Evolutionary conservation across 64 coral and sea anemone species (phyloP).

Genomic region (Pocillopora damicornis): DNA sequence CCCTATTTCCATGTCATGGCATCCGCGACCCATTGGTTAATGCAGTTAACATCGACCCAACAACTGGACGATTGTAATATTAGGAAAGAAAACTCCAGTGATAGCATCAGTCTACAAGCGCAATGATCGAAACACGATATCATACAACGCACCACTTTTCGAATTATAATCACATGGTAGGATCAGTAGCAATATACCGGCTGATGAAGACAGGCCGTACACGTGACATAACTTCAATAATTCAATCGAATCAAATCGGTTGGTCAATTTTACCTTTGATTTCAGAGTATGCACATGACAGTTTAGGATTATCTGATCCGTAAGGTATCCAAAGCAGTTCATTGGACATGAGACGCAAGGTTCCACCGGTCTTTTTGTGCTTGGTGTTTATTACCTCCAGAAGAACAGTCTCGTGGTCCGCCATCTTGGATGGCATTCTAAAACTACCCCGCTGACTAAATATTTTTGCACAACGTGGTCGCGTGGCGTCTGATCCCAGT

Average conservation of each 20-base stretch:
- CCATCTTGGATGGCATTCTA: slow-evolving; percentile 85
- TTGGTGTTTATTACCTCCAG: slow-evolving; percentile 82
- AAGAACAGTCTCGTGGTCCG: slow-evolving; percentile 60
- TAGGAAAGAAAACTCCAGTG: too few species aligned
- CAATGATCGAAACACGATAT: too few species aligned
- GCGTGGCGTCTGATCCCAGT: too few species aligned
- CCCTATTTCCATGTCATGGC: too few species aligned
- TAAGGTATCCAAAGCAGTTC: slow-evolving; percentile 71
- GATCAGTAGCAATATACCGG: background rate
- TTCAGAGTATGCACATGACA: slow-evolving; percentile 82
- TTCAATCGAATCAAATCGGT: background rate
- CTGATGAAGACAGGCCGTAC: background rate
- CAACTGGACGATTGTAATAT: too few species aligned
- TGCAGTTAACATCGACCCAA: too few species aligned
- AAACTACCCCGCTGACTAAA: slow-evolving; percentile 20
- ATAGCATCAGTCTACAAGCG: too few species aligned
- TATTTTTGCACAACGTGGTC: too few species aligned
- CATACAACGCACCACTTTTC: too few species aligned
- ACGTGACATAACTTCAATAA: background rate
- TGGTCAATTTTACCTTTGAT: slow-evolving; percentile 79
- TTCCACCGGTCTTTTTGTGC: slow-evolving; percentile 86
- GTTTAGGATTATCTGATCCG: slow-evolving; percentile 64
- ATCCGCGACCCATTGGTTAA: too few species aligned
- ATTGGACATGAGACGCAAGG: slow-evolving; percentile 73
- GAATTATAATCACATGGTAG: too few species aligned